phyloP scores from a whole-genome alignment of 2,888 invertebrate genomes.

The Thymelicus lineola region DNA sequence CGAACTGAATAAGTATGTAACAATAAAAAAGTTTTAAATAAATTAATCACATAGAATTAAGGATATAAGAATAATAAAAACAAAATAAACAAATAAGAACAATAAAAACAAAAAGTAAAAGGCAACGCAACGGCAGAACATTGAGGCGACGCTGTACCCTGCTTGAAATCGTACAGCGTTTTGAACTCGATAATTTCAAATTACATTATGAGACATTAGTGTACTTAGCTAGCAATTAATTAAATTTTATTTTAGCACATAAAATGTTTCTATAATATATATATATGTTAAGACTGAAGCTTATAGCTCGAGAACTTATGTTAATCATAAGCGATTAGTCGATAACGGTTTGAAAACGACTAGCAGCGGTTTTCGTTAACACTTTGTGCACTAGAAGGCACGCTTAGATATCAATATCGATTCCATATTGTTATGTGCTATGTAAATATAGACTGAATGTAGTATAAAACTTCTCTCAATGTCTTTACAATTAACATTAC shows the following conservation, averaged over 20 bases:
- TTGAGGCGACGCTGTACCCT: conserved; percentile 27
- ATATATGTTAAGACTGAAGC: background rate
- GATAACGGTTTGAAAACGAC: too few relatives aligned
- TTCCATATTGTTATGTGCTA: too few relatives aligned
- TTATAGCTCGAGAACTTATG: background rate
- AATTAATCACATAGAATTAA: conserved; percentile 7
- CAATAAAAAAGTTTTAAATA: background rate
- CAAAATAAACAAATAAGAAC: conserved; percentile 1
- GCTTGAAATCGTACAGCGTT: conserved; percentile 21
- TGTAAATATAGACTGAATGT: too few relatives aligned
- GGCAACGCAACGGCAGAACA: conserved; percentile 42
- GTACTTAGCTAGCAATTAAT: background rate
- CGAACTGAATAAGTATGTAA: background rate
- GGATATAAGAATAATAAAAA: background rate
- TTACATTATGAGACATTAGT: background rate
- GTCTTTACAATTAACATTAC: too few relatives aligned
- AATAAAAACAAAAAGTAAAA: conserved; percentile 48
- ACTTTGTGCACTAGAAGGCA: too few relatives aligned
- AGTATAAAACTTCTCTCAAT: too few relatives aligned
- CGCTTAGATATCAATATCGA: too few relatives aligned
- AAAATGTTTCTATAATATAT: background rate
- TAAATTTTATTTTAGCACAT: too few relatives aligned
- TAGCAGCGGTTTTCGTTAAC: too few relatives aligned
- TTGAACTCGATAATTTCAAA: conserved; percentile 22
- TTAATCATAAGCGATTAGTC: too few relatives aligned